Evolutionary conservation across 2,888 invertebrate genomes (phyloP), one percentile per base, ranked within the genome.

Genomic region (Erannis defoliaria): DNA sequence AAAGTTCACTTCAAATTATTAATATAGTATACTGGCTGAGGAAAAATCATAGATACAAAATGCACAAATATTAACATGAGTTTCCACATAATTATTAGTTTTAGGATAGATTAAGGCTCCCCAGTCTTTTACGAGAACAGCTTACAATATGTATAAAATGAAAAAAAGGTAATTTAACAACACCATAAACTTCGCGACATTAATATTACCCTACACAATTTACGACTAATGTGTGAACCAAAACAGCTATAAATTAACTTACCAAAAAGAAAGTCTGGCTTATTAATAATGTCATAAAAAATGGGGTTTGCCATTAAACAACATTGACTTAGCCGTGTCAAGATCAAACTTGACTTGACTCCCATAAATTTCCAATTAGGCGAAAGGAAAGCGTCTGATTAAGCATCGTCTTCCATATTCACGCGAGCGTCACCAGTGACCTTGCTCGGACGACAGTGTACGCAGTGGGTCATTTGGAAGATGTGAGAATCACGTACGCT

Each of bases 291-390:
- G 14, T 37, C 29, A 51, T 51, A 51, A 38, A 51, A 58, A 45
- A 38, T 12, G 42, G 29, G 48, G 40, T 5, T 19, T 19, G 23
- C 26, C 26, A 42, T 45, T 46, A 51, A 49, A 46, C 42, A 38
- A 43, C 53, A 59, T 45, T 50, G 49, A 49, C 21, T 26, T 14
- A n/a, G 29, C 42, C 18, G 40, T 31, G 57, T 37, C 26, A 43
- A 29, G 54, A 14, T 33, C 53, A 55, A 55, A 51, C 58, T 59
- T 51, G 63, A 51, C n/a, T n/a, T n/a, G n/a, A n/a, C n/a, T 54
- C 60, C 53, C 64, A 57, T 68, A 64, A 66, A 65, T 68, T 64
- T 62, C 60, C 62, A 68, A 67, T 68, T 53, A 68, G 55, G 54
- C 55, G 63, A 67, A 67, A 45, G 55, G 66, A 70, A 70, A 67